These are phyloP conservation scores for Andrena bucephala DNA, from an alignment of 2,888 invertebrate species.

Conservation along the genomic window DNA sequence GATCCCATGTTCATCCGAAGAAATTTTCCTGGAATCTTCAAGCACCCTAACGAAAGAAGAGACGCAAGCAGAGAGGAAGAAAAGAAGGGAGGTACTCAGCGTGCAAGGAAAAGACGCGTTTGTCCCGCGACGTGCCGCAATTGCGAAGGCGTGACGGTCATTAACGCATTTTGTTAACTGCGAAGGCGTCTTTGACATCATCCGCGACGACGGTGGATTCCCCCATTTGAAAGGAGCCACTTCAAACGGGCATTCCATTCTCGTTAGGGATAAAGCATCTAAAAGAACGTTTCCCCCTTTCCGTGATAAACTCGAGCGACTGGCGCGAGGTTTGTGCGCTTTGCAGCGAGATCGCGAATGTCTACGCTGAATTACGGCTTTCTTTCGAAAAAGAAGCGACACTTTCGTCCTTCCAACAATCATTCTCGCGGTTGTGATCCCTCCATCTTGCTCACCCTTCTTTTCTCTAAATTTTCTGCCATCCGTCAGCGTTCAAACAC, in stretches of 20 bases:
- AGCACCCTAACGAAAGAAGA: too few relatives aligned
- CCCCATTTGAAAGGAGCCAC: constrained; percentile 9
- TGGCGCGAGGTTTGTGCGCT: background rate
- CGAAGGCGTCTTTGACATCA: constrained; percentile 28
- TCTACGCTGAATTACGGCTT: background rate
- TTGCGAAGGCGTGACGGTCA: constrained; percentile 61
- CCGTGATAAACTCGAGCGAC: constrained; percentile 3
- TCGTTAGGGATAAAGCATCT: constrained; percentile 14
- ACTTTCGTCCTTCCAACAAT: background rate
- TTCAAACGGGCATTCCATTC: constrained; percentile 12
- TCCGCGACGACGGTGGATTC: constrained; percentile 1
- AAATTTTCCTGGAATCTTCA: too few relatives aligned
- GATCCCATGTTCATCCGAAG: too few relatives aligned
- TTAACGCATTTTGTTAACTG: constrained; percentile 73
- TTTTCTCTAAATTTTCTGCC: too few relatives aligned
- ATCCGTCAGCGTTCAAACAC: too few relatives aligned
- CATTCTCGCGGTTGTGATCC: too few relatives aligned
- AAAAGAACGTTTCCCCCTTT: constrained; percentile 24
- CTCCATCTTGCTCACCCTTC: too few relatives aligned
- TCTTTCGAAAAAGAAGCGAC: background rate
- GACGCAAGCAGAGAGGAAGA: background rate
- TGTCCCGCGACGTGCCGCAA: constrained; percentile 49
- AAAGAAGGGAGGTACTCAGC: background rate
- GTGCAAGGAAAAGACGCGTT: constrained; percentile 3
- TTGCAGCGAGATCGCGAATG: background rate